Conservation (phyloP, 2,888 invertebrate species). For the Altica lythri region DNA sequence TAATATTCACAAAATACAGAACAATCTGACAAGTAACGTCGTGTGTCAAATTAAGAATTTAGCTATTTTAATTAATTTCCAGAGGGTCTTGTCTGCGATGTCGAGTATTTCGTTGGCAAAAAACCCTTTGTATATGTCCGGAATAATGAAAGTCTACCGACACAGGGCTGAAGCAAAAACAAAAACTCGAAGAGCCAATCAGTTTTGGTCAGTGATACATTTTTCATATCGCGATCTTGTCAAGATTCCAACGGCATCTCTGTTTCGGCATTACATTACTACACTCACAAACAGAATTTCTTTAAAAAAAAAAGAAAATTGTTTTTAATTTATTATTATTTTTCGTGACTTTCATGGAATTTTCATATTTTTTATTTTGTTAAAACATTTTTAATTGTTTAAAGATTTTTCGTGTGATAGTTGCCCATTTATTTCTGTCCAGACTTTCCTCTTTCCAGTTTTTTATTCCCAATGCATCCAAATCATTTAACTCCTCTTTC, state of each 20-base stretch:
- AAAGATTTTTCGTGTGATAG: too few species aligned
- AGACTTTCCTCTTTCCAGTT: too few species aligned
- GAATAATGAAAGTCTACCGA: slow-evolving; percentile 46
- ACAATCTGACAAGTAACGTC: slow-evolving; percentile 22
- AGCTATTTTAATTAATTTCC: slow-evolving; percentile 46
- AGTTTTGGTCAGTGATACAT: slow-evolving; percentile 52
- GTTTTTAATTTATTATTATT: too few species aligned
- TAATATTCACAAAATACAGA: slow-evolving; percentile 17
- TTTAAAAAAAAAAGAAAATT: too few species aligned
- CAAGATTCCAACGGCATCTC: slow-evolving; percentile 51
- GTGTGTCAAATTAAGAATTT: slow-evolving; percentile 35
- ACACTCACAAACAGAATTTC: slow-evolving; percentile 20
- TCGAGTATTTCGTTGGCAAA: slow-evolving; percentile 39
- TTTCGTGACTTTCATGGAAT: too few species aligned
- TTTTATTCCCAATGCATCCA: too few species aligned
- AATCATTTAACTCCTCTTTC: too few species aligned
- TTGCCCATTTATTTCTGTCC: too few species aligned
- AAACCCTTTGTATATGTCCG: slow-evolving; percentile 45
- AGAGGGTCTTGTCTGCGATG: slow-evolving; percentile 37
- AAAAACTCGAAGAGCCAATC: slow-evolving; percentile 47
- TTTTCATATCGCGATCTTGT: slow-evolving; percentile 55
- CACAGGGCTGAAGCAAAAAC: slow-evolving; percentile 38
- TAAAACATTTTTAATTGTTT: too few species aligned
- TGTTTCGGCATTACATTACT: too few species aligned
- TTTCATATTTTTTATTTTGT: too few species aligned